Base-by-base conservation (phyloP, 35 echinoderm and acorn worm genomes). In the Ptychodera flava region DNA sequence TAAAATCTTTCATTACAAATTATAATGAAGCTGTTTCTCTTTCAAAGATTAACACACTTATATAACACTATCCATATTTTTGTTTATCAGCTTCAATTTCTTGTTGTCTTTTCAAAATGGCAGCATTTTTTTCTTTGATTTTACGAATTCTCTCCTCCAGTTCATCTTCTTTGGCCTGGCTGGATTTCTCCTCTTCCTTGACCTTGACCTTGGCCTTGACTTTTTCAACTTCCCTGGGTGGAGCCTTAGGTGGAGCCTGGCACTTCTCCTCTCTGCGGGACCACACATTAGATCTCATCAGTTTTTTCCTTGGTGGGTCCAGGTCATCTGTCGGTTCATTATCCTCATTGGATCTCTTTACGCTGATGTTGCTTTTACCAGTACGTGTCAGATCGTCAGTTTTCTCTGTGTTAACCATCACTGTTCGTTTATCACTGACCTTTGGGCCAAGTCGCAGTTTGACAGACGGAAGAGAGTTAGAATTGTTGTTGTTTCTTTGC, bases 31-130 rank as follows among this genome's bases (percentile, higher is more conserved):
- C n/a, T n/a, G n/a, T n/a, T n/a, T n/a, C n/a, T n/a, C n/a, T n/a
- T n/a, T n/a, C n/a, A n/a, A n/a, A n/a, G n/a, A n/a, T n/a, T n/a
- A n/a, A n/a, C n/a, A n/a, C n/a, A n/a, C n/a, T n/a, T n/a, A n/a
- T n/a, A n/a, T n/a, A 64, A 64, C 35, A 90, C 0, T 33, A 89
- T 33, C 91, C 90, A 85, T 90, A 96, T 77, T 90, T 83, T 82
- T 92, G 85, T 83, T 96, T 96, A 78, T 96, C 94, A 77, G 86
- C 88, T 79, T 92, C 91, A 53, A 96, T 96, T 38, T 92, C 87
- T 35, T 85, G 87, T 80, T 96, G 91, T 36, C 91, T 86, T 64
- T 92, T 83, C n/a, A 93, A n/a, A 37, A 96, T 96, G 85, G 94
- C 91, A 31, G 91, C 91, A 93, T 96, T 96, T 35, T 92, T 90